Percentiles rank a stretch among this genome's conserved stretches.
Evolutionary conservation across 2,113 vertebrate genomes (phyloP).

Genomic region (Calyptommatus sinebrachiatus): DNA sequence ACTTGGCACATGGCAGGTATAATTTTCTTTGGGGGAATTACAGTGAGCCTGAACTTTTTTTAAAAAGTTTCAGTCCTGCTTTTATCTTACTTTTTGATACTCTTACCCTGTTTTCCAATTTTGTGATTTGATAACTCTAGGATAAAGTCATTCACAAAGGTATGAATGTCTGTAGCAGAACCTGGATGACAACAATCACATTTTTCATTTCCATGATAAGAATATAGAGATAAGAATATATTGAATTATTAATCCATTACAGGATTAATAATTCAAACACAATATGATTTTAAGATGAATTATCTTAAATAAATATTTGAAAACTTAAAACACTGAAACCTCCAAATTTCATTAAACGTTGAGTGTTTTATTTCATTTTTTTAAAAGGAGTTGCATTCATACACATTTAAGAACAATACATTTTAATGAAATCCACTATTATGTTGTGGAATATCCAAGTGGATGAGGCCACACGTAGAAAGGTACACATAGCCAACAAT

Average conservation of each 20-base stretch:
- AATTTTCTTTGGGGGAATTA: no score
- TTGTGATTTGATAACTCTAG: no score
- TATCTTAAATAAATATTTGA: background rate
- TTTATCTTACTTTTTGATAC: no score
- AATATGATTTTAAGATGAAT: background rate
- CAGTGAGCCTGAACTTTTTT: no score
- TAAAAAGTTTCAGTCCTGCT: no score
- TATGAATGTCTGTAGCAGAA: background rate
- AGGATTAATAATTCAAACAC: background rate
- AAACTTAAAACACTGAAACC: constrained; percentile 46
- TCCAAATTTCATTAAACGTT: constrained; percentile 60
- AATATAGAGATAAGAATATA: background rate
- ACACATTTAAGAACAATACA: constrained; percentile 48
- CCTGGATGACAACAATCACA: background rate
- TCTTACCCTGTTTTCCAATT: no score
- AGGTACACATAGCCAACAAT: constrained; percentile 55
- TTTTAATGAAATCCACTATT: constrained; percentile 56
- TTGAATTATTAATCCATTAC: no score
- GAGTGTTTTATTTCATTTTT: constrained; percentile 72
- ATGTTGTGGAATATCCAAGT: constrained; percentile 44
- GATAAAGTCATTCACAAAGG: background rate
- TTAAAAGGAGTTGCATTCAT: constrained; percentile 62
- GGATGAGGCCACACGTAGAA: constrained; percentile 50
- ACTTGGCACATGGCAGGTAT: no score
- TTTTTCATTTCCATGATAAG: background rate